A percentile compares a stretch with the other conserved stretches of the same genome.
Evolutionary conservation across 2,888 invertebrate species (phyloP).

Genomic region (Halictus quadricinctus): DNA sequence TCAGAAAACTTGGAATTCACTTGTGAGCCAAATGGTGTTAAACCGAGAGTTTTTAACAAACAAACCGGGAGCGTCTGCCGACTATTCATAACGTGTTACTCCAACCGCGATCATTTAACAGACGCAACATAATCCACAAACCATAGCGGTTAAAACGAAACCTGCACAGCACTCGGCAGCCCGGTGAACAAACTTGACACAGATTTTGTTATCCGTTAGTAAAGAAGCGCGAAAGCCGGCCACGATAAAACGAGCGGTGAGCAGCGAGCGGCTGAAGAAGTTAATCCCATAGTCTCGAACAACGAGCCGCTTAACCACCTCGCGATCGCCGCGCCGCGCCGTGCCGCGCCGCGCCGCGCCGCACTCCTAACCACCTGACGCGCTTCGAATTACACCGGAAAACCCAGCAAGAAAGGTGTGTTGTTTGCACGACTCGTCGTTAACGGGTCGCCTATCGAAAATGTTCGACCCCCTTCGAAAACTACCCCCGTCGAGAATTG

Average conservation of each 20-base stretch:
- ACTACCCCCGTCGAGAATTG: neutral
- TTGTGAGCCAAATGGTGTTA: no score
- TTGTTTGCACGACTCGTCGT: slow-evolving; percentile 12
- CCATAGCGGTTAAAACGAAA: neutral
- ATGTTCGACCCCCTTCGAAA: slow-evolving; percentile 8
- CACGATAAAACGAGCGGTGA: neutral
- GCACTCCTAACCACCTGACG: slow-evolving; percentile 55
- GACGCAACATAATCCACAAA: neutral
- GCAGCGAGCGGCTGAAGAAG: slow-evolving; percentile 11
- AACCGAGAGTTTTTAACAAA: no score
- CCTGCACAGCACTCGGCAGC: neutral
- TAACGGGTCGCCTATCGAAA: neutral
- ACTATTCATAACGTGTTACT: neutral
- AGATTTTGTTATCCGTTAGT: neutral
- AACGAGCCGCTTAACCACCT: slow-evolving; percentile 51
- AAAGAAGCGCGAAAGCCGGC: neutral
- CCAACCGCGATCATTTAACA: neutral
- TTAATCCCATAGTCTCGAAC: slow-evolving; percentile 27
- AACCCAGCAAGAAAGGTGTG: slow-evolving; percentile 17
- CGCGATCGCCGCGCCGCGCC: slow-evolving; percentile 50
- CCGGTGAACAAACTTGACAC: neutral
- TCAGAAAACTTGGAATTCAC: no score
- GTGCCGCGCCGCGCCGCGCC: slow-evolving; percentile 43
- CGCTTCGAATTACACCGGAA: slow-evolving; percentile 48
- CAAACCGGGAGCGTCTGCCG: no score